phyloP scores from a whole-genome alignment of 2,888 invertebrate species.

The Protonemura montana region DNA sequence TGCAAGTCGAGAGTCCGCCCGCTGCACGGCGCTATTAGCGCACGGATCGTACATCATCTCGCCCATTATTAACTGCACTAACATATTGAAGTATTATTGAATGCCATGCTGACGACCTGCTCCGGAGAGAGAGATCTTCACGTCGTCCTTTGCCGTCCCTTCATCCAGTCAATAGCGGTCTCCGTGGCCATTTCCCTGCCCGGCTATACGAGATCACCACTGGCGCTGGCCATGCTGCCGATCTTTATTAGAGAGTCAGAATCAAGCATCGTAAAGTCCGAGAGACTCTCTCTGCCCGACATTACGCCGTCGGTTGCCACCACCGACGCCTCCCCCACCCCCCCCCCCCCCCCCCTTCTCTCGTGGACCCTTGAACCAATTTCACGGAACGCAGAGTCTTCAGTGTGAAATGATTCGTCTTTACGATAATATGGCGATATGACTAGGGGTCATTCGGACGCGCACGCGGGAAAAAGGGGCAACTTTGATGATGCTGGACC shows the following conservation, averaged over 20 bases:
- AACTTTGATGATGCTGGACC: slow-evolving; percentile 37
- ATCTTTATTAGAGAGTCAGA: slow-evolving; percentile 37
- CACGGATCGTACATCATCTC: background rate
- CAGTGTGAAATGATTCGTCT: slow-evolving; percentile 46
- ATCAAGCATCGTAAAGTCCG: slow-evolving; percentile 27
- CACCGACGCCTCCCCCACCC: background rate
- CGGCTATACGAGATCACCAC: background rate
- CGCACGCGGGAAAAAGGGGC: background rate
- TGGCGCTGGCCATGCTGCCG: background rate
- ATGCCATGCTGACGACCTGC: background rate
- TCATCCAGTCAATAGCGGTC: background rate
- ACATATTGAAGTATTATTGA: slow-evolving; percentile 23
- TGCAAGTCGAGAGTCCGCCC: background rate
- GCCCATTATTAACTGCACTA: background rate
- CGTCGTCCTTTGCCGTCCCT: background rate
- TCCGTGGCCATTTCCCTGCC: background rate
- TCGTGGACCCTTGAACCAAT: slow-evolving; percentile 41
- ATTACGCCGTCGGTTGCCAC: slow-evolving; percentile 26
- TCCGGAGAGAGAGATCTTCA: background rate
- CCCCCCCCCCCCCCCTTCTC: background rate
- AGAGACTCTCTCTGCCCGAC: slow-evolving; percentile 14
- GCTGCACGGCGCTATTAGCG: background rate
- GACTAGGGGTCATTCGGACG: slow-evolving; percentile 35
- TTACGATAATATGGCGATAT: slow-evolving; percentile 46
- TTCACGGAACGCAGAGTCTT: slow-evolving; percentile 44